These are phyloP conservation scores for Laticauda laticaudata DNA, from an alignment of 2,113 vertebrate species.

Conservation along the genomic window DNA sequence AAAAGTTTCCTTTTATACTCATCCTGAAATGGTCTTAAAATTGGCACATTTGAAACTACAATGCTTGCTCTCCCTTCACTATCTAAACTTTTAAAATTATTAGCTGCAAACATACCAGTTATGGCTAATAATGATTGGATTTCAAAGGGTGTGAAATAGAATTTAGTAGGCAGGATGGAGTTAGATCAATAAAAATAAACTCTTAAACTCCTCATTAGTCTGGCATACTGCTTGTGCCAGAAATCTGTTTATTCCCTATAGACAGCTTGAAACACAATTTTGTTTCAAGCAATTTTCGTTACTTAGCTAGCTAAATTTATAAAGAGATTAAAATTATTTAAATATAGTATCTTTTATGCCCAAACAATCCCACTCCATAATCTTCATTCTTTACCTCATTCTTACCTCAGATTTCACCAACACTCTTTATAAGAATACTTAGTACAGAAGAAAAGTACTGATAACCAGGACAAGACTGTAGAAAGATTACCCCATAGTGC, in stretches of 20 bases:
- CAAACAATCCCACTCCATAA: background rate
- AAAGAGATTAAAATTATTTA: background rate
- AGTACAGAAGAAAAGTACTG: background rate
- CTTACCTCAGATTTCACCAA: background rate
- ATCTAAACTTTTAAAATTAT: constrained; percentile 43
- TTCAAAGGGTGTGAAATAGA: constrained; percentile 9
- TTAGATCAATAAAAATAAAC: constrained; percentile 15
- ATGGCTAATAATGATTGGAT: constrained; percentile 37
- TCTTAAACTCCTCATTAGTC: background rate
- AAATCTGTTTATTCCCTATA: constrained; percentile 4
- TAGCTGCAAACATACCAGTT: constrained; percentile 48
- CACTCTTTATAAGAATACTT: background rate
- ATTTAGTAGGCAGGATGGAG: background rate
- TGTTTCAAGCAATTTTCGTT: constrained; percentile 16
- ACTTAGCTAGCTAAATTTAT: constrained; percentile 16
- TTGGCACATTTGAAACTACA: constrained; percentile 20
- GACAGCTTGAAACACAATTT: background rate
- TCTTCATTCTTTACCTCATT: background rate
- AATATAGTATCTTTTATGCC: background rate
- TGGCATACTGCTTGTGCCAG: constrained; percentile 40
- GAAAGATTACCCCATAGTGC: background rate
- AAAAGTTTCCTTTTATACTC: constrained; percentile 17
- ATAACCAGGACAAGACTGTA: background rate
- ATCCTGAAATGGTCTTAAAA: constrained; percentile 19
- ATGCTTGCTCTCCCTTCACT: constrained; percentile 19